Conservation (phyloP, 2,888 invertebrate species). For the Xanthostigma xanthostigma region DNA sequence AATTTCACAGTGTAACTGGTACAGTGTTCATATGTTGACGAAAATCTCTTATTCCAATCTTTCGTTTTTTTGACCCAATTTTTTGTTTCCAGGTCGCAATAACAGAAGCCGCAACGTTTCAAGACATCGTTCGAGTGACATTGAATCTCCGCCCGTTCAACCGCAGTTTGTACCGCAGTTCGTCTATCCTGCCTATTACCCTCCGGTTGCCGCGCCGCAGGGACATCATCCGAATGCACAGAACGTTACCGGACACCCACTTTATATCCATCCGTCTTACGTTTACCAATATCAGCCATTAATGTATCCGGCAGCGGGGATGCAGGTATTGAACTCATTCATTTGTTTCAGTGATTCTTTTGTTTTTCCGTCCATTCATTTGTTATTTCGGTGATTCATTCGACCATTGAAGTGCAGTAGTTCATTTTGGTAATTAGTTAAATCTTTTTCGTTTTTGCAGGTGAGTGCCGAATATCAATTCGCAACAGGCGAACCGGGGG, state of each 20-base stretch:
- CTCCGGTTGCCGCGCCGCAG: slow-evolving; percentile 3
- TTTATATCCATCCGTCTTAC: slow-evolving; percentile 25
- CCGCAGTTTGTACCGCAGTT: not conserved
- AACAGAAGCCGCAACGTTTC: slow-evolving; percentile 2
- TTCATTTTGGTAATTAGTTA: no score
- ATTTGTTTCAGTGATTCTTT: no score
- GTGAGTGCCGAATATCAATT: slow-evolving; percentile 3
- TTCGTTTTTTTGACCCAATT: no score
- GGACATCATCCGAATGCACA: slow-evolving; percentile 23
- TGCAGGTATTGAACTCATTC: not conserved
- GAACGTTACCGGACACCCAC: slow-evolving; percentile 36
- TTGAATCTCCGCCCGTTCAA: slow-evolving; percentile 1
- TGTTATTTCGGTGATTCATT: no score
- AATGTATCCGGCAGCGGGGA: slow-evolving; percentile 4
- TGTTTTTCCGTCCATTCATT: no score
- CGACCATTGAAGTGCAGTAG: no score
- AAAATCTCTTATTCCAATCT: no score
- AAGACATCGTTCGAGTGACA: not conserved
- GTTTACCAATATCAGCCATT: slow-evolving; percentile 2
- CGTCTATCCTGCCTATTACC: not conserved
- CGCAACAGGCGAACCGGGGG: not conserved
- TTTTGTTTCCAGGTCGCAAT: not conserved
- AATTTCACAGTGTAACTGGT: no score
- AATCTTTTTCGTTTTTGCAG: no score
- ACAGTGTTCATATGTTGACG: no score